Conservation (phyloP, 1,140 invertebrate genomes). For the Forficula auricularia region DNA sequence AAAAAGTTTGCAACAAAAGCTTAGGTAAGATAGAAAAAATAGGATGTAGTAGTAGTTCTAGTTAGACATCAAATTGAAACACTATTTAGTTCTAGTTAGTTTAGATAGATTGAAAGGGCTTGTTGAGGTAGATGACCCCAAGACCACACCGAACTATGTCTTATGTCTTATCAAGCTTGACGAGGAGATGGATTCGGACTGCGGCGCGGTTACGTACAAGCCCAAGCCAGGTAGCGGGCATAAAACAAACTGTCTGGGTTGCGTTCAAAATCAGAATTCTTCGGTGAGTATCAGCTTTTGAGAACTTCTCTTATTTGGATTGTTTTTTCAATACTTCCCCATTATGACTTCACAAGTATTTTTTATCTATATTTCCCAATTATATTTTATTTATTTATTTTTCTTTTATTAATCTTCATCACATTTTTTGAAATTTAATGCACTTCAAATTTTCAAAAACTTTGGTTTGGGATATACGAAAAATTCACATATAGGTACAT, state of each 20-base stretch:
- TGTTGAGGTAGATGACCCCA: no score
- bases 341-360: no score
- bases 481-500: no score
- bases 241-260: constrained; percentile 25
- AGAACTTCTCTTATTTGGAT: constrained; percentile 1
- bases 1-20: no score
- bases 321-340: no score
- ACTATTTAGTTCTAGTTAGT: not conserved
- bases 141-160: constrained; percentile 18
- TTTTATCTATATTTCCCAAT: not conserved
- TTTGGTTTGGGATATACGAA: no score
- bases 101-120: not conserved
- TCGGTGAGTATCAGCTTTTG: constrained; percentile 26
- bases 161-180: constrained; percentile 25
- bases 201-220: constrained; percentile 28
- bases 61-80: not conserved
- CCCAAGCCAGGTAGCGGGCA: constrained; percentile 22
- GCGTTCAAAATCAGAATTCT: constrained; percentile 26
- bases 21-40: no score
- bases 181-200: constrained; percentile 27
- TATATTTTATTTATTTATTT: not conserved
- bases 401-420: not conserved
- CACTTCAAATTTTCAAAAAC: not conserved
- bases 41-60: no score
- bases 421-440: not conserved